Evolutionary conservation across 2,113 vertebrate species (phyloP), one percentile per base, ranked within the genome.

Genomic region (Nasalis larvatus): DNA sequence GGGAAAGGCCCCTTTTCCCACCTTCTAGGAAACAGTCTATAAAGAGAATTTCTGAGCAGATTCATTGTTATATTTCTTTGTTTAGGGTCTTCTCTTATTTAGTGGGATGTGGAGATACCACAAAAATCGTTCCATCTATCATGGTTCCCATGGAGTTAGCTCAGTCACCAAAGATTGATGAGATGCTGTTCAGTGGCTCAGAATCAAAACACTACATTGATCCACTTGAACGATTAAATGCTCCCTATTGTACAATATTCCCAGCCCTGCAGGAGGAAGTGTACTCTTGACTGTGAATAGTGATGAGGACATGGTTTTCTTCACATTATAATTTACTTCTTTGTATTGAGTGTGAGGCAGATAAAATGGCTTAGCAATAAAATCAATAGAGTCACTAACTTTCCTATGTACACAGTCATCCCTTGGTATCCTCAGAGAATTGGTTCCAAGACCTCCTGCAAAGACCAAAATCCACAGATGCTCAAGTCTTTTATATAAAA

Each of bases 91-190:
- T 97, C 93, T 97, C 91, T 98, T 96, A 47, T 94, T 82, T 94
- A 30, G 77, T 76, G 92, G 96, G 95, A 91, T 95, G 76, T 97
- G 91, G 92, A 94, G 95, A 95, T 63, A 97, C 90, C 82, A 96
- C 66, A 90, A 87, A 81, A 96, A 97, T 94, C 91, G 94, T 76
- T 89, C 56, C 0, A 0, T 25, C 6, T 68, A 35, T 27, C 7
- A 2, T 16, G 56, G 32, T 97, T 98, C 98, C 98, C 81, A 96
- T 94, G 97, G 93, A 98, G 95, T 98, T 35, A 95, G 81, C 86
- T 94, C 90, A 81, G 90, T 82, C 87, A 89, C 60, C 32, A 74
- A 66, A 21, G 25, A 63, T 6, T 23, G 49, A 73, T 63, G 30
- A 52, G 40, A 96, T 21, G 37, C 73, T 77, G 42, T n/a, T 76